A percentile compares a stretch with the other conserved stretches of the same genome.
phyloP scores from a whole-genome alignment of 2,113 vertebrate genomes.

The Clarias batrachus region DNA sequence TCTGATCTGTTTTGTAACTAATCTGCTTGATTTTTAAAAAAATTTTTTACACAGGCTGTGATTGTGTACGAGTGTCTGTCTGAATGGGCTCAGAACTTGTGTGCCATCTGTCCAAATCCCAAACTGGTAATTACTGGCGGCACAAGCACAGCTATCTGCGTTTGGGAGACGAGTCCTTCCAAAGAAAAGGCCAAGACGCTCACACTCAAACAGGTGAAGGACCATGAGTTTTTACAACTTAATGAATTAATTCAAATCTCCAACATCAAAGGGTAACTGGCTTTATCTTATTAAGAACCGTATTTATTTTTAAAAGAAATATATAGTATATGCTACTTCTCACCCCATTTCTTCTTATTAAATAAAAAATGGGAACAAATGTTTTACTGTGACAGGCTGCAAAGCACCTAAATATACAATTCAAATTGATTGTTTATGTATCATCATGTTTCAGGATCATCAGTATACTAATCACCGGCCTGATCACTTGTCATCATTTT shows the following conservation, averaged over 20 bases:
- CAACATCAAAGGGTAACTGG: not conserved
- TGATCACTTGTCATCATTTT: too few relatives aligned
- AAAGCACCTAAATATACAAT: too few relatives aligned
- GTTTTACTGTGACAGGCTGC: too few relatives aligned
- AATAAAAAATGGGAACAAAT: too few relatives aligned
- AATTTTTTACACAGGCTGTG: conserved; percentile 73
- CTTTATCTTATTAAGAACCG: not conserved
- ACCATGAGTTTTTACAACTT: not conserved
- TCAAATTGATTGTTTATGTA: too few relatives aligned
- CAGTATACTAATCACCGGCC: too few relatives aligned
- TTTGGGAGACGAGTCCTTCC: conserved; percentile 92
- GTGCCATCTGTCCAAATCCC: conserved; percentile 92
- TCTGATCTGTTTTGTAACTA: not conserved
- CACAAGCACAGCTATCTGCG: conserved; percentile 91
- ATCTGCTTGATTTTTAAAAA: not conserved
- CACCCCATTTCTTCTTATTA: too few relatives aligned
- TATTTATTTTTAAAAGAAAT: not conserved
- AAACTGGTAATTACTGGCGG: conserved; percentile 92
- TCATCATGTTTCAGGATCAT: too few relatives aligned
- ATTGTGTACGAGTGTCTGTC: conserved; percentile 96
- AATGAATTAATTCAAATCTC: not conserved
- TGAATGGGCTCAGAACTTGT: conserved; percentile 95
- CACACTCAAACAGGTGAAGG: conserved; percentile 88
- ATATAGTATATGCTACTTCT: too few relatives aligned
- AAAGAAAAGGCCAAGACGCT: conserved; percentile 92